A percentile compares a stretch with the other conserved stretches of the same genome.
Conservation (phyloP, 2,797 vertebrate genomes). For the Denticeps clupeoides region DNA sequence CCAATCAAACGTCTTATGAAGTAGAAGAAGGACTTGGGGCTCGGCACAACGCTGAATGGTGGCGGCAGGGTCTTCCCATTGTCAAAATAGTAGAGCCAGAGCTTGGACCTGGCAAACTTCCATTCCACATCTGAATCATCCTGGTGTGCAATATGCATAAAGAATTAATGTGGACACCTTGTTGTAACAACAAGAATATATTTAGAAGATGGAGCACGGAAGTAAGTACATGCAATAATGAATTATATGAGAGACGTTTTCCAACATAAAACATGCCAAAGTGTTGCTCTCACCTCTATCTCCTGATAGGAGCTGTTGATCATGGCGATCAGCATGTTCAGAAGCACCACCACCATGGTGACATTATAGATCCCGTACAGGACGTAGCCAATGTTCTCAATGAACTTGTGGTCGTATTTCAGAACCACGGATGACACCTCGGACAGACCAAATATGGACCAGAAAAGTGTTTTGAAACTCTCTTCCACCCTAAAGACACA, state of each 20-base stretch:
- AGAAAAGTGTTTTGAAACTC: conserved; percentile 96
- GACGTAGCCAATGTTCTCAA: conserved; percentile 94
- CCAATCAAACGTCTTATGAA: conserved; percentile 59
- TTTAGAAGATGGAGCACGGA: no score
- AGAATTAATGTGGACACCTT: no score
- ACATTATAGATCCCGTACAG: conserved; percentile 93
- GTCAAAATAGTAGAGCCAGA: conserved; percentile 81
- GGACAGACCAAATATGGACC: conserved; percentile 95
- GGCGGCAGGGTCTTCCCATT: conserved; percentile 77
- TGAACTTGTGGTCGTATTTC: conserved; percentile 96
- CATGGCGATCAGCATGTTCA: conserved; percentile 98
- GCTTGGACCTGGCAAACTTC: conserved; percentile 81
- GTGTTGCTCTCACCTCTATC: conserved; percentile 72
- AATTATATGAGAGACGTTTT: no score
- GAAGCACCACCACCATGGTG: conserved; percentile 95
- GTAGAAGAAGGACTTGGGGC: conserved; percentile 75
- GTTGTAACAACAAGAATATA: background rate
- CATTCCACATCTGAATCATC: conserved; percentile 81
- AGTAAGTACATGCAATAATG: no score
- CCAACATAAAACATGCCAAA: background rate
- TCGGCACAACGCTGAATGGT: conserved; percentile 77
- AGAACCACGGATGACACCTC: conserved; percentile 96
- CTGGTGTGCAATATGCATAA: conserved; percentile 30
- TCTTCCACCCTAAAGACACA: conserved; percentile 75
- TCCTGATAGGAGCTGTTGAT: conserved; percentile 99